Conservation (phyloP, 2,888 invertebrate genomes). For the Eilema depressum region DNA sequence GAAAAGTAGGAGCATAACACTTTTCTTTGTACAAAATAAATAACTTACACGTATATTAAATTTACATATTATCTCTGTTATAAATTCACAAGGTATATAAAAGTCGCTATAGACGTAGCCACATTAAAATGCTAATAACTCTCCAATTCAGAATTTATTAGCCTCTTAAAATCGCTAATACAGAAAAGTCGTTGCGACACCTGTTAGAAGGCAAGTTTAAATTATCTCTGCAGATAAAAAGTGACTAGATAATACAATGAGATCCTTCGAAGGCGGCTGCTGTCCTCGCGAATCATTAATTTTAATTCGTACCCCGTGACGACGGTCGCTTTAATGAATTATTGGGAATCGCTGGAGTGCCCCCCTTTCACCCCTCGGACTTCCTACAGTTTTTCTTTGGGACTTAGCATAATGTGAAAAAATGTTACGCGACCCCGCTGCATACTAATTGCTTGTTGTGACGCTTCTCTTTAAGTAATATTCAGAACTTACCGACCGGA, state of each 20-base stretch:
- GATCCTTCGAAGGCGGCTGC: constrained; percentile 75
- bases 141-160: constrained; percentile 53
- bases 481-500: constrained; percentile 73
- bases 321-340: constrained; percentile 84
- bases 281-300: constrained; percentile 85
- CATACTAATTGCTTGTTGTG: constrained; percentile 87
- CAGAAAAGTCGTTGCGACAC: constrained; percentile 75
- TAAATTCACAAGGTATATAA: constrained; percentile 27
- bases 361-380: constrained; percentile 69
- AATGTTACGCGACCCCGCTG: constrained; percentile 81
- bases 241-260: constrained; percentile 79
- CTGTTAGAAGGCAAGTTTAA: constrained; percentile 75
- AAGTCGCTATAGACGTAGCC: constrained; percentile 28
- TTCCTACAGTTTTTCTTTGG: constrained; percentile 80
- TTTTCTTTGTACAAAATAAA: neutral
- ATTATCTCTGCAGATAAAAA: constrained; percentile 81
- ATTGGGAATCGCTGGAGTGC: constrained; percentile 83
- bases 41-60: neutral
- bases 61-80: constrained; percentile 14
- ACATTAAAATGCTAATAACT: constrained; percentile 54
- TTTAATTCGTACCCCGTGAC: constrained; percentile 85
- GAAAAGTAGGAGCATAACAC: neutral
- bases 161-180: constrained; percentile 64
- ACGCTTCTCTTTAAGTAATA: constrained; percentile 73
- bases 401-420: constrained; percentile 86